Conservation (phyloP, 2,113 vertebrate species). For the Uropsilus gracilis region DNA sequence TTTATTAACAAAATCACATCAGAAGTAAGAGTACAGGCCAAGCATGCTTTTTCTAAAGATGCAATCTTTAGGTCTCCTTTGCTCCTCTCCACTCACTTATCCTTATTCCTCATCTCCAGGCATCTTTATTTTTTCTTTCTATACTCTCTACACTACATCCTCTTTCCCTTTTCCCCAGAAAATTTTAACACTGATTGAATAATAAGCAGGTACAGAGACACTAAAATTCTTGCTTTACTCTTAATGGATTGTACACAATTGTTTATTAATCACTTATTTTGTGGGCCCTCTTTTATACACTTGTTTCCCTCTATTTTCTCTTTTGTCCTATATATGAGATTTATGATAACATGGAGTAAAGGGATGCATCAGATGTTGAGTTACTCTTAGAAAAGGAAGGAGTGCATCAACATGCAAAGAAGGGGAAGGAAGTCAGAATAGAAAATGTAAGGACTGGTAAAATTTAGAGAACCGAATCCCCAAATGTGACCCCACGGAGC, state of each 20-base stretch:
- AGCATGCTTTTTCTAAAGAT: accelerated
- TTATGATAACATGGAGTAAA: not conserved
- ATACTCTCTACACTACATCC: not conserved
- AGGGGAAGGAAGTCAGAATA: not conserved
- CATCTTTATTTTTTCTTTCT: accelerated
- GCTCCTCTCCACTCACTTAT: accelerated
- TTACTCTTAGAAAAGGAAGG: not conserved
- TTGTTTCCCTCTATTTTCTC: not conserved
- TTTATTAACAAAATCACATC: not conserved
- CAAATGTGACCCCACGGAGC: too few species aligned
- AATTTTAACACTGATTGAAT: not conserved
- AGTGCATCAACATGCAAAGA: not conserved
- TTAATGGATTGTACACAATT: not conserved
- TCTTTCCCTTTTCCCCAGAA: too few species aligned
- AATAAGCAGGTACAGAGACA: not conserved
- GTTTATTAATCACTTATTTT: not conserved
- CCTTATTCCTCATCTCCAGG: too few species aligned
- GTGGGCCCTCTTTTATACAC: not conserved
- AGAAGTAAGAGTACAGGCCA: not conserved
- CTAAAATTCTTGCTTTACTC: not conserved
- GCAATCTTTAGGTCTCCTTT: not conserved
- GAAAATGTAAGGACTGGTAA: not conserved
- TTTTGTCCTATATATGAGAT: not conserved
- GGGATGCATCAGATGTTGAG: not conserved
- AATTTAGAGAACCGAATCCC: not conserved